Conservation (phyloP, 2,113 vertebrate genomes). For the Dermatemys mawii region DNA sequence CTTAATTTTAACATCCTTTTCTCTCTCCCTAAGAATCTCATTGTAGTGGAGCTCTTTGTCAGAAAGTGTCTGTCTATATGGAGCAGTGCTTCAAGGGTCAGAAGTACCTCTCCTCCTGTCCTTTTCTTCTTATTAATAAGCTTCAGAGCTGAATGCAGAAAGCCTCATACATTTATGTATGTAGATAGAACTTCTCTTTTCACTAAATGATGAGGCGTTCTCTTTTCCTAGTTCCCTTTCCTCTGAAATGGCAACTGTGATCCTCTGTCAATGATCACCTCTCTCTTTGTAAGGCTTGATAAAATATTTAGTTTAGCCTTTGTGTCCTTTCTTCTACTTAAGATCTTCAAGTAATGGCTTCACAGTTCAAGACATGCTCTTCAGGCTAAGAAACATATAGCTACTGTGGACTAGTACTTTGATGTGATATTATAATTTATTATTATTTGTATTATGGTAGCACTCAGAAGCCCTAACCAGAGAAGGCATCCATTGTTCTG, state of each 20-base stretch:
- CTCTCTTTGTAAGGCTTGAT: not conserved
- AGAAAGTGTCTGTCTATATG: not conserved
- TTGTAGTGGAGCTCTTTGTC: not conserved
- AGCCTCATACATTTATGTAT: constrained; percentile 37
- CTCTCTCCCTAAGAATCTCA: not conserved
- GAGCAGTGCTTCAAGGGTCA: not conserved
- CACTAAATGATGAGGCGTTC: constrained; percentile 42
- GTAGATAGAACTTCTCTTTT: constrained; percentile 51
- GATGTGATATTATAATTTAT: not conserved
- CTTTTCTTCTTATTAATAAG: constrained; percentile 31
- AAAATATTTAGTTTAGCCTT: not conserved
- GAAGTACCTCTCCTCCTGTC: not conserved
- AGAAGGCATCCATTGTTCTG: not conserved
- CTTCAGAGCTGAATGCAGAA: not conserved
- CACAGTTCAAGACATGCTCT: fast-evolving
- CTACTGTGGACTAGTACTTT: not conserved
- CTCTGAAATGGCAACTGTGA: constrained; percentile 40
- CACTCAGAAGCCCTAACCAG: too few species aligned
- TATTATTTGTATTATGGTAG: not conserved
- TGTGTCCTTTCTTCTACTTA: not conserved
- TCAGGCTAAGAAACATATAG: not conserved
- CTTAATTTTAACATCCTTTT: not conserved
- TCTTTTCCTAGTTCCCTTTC: constrained; percentile 38
- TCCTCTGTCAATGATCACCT: constrained; percentile 28
- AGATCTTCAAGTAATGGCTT: not conserved